Conservation (phyloP, 2,888 invertebrate species). For the Nipponacmea schrenckii region DNA sequence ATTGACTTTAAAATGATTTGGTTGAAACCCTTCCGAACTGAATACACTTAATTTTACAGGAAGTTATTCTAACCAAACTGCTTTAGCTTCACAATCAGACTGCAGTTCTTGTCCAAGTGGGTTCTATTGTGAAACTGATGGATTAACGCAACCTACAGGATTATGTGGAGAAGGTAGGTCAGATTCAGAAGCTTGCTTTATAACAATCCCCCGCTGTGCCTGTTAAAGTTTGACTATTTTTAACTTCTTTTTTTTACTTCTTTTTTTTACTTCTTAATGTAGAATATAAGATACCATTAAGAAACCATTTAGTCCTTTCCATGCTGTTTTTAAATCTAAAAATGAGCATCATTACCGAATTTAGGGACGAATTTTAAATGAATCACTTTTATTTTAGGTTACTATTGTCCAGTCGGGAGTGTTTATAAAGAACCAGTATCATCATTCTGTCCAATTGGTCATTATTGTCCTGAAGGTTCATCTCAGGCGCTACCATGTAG, state of each 20-base stretch:
- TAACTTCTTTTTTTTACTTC: not conserved
- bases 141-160: constrained; percentile 54
- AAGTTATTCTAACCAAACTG: constrained; percentile 57
- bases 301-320: too few species aligned
- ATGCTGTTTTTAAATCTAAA: too few species aligned
- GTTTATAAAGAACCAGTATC: constrained; percentile 45
- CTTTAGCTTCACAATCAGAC: constrained; percentile 40
- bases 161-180: constrained; percentile 54
- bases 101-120: constrained; percentile 59
- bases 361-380: too few species aligned
- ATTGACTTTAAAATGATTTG: too few species aligned
- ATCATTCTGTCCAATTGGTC: constrained; percentile 56
- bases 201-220: not conserved
- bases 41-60: constrained; percentile 31
- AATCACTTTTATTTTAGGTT: too few species aligned
- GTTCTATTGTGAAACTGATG: constrained; percentile 56
- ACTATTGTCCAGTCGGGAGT: constrained; percentile 61
- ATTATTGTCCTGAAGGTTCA: constrained; percentile 61
- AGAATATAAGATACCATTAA: too few species aligned
- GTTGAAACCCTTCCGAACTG: too few species aligned
- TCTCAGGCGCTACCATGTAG: constrained; percentile 57
- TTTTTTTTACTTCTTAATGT: too few species aligned
- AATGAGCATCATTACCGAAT: too few species aligned
- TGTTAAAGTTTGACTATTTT: not conserved
- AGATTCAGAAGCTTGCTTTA: not conserved